These are phyloP conservation scores for Syngnathus typhle DNA, from an alignment of 2,113 vertebrate species.

Conservation along the genomic window DNA sequence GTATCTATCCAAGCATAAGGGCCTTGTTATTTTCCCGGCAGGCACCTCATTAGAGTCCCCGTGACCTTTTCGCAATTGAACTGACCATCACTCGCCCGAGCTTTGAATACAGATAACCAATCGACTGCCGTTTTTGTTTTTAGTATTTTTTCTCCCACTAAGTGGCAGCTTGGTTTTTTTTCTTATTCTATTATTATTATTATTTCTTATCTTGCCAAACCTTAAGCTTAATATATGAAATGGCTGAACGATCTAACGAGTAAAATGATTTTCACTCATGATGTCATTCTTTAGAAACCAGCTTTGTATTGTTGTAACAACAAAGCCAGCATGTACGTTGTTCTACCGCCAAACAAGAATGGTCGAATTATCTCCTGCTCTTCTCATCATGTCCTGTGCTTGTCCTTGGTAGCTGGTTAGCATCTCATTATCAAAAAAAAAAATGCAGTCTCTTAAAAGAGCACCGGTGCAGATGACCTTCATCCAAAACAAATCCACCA, in stretches of 20 bases:
- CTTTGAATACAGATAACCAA: conserved; percentile 59
- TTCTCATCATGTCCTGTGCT: conserved; percentile 20
- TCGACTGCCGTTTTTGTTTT: conserved; percentile 34
- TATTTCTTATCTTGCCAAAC: conserved; percentile 20
- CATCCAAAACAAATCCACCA: conserved; percentile 19
- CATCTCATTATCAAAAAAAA: conserved; percentile 44
- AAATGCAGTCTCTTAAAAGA: conserved; percentile 20
- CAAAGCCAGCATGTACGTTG: not conserved
- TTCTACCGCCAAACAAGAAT: not conserved
- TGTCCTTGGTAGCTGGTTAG: conserved; percentile 44
- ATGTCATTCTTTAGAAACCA: not conserved
- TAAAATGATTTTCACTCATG: conserved; percentile 1
- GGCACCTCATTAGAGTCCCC: conserved; percentile 59
- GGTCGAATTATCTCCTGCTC: conserved; percentile 13
- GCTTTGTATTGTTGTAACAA: not conserved
- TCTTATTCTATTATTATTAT: no score
- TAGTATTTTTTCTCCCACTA: not conserved
- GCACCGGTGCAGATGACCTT: conserved; percentile 32
- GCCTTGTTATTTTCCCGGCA: conserved; percentile 61
- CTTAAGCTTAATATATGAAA: not conserved
- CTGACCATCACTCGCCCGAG: conserved; percentile 36
- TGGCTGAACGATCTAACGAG: not conserved
- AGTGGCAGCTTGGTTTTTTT: conserved; percentile 22
- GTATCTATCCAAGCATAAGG: conserved; percentile 41
- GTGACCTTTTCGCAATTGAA: conserved; percentile 61